phyloP scores from a whole-genome alignment of 2,113 vertebrate genomes.

The Puntigrus tetrazona region DNA sequence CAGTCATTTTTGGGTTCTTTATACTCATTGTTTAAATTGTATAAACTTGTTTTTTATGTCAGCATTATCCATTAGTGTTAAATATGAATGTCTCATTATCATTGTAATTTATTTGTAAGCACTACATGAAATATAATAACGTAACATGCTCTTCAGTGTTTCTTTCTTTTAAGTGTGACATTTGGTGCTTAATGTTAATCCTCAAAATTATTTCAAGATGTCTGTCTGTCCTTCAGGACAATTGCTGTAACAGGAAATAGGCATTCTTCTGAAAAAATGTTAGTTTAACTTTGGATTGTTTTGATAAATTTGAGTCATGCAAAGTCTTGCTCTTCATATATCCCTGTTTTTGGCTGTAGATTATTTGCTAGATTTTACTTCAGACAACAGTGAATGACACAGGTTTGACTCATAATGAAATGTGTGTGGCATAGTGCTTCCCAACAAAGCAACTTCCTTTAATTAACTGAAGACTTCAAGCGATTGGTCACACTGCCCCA shows the following conservation, averaged over 20 bases:
- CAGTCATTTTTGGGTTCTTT: slow-evolving; percentile 38
- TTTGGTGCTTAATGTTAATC: not conserved
- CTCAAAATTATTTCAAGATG: not conserved
- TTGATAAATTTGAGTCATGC: not conserved
- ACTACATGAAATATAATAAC: slow-evolving; percentile 34
- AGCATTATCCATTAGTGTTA: slow-evolving; percentile 33
- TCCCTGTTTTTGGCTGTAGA: not conserved
- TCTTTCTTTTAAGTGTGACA: slow-evolving; percentile 6
- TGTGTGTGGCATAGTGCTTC: not conserved
- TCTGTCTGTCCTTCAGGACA: not conserved
- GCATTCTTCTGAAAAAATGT: not conserved
- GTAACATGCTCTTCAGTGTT: slow-evolving; percentile 26
- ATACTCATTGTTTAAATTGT: slow-evolving; percentile 40
- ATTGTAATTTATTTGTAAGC: slow-evolving; percentile 56
- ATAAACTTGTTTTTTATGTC: slow-evolving; percentile 15
- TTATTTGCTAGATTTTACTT: not conserved
- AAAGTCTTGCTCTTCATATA: not conserved
- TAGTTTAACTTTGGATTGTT: not conserved
- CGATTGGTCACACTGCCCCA: not conserved
- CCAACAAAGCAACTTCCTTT: not conserved
- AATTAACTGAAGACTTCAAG: not conserved
- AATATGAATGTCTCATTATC: slow-evolving; percentile 49
- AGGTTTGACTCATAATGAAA: slow-evolving; percentile 5
- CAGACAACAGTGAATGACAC: not conserved
- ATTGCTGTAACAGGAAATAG: too few relatives aligned